A percentile compares a stretch with the other conserved stretches of the same genome.
phyloP scores from a whole-genome alignment of 2,113 vertebrate species.

The Nansenia antarctica region DNA sequence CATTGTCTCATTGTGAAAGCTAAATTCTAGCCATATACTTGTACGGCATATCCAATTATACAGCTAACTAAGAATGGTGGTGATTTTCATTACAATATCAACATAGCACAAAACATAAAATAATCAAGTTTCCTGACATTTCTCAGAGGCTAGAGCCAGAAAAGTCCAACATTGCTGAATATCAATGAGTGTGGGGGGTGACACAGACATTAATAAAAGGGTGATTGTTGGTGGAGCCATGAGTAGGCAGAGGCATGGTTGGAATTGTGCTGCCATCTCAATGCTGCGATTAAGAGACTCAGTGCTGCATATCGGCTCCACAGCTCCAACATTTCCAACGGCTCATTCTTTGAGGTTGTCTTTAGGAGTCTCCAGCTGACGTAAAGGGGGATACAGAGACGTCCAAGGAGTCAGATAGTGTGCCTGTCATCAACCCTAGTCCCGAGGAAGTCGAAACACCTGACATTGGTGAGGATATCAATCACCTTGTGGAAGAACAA shows the following conservation, averaged over 20 bases:
- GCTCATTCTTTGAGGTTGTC: conserved; percentile 65
- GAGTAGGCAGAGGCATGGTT: conserved; percentile 83
- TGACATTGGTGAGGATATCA: conserved; percentile 36
- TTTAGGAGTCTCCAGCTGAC: conserved; percentile 64
- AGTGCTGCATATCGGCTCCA: conserved; percentile 65
- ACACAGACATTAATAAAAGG: conserved; percentile 74
- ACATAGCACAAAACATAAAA: conserved; percentile 27
- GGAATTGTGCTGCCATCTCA: conserved; percentile 78
- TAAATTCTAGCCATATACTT: background rate
- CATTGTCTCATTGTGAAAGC: background rate
- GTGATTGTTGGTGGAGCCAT: conserved; percentile 72
- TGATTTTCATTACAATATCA: conserved; percentile 2
- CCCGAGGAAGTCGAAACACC: conserved; percentile 26
- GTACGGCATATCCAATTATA: background rate
- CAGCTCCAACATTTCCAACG: conserved; percentile 60
- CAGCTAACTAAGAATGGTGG: background rate
- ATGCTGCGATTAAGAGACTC: conserved; percentile 75
- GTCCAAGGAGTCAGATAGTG: conserved; percentile 41
- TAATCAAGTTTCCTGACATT: conserved; percentile 54
- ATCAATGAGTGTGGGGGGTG: conserved; percentile 73
- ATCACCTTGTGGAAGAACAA: conserved; percentile 46
- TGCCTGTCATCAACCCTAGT: conserved; percentile 21
- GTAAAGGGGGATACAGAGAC: conserved; percentile 52
- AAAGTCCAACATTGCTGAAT: conserved; percentile 79
- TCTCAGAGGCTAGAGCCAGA: conserved; percentile 49